Percentiles rank a stretch among this genome's conserved stretches.
Evolutionary conservation across 2,888 invertebrate species (phyloP).

Genomic region (Pardosa pseudoannulata): DNA sequence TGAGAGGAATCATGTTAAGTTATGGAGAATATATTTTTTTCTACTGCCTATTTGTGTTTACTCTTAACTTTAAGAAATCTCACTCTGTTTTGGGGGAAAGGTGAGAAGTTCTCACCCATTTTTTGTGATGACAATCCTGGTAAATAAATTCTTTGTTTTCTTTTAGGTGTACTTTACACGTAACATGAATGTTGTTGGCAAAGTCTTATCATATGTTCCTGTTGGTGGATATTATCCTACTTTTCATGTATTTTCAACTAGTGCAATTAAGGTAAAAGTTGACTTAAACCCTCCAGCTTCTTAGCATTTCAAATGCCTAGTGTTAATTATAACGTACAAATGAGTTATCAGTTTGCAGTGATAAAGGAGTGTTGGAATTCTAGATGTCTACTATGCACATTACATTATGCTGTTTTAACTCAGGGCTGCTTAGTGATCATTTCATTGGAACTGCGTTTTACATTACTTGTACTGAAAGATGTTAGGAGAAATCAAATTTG

Average conservation of each 20-base stretch:
- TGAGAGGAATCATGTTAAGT: too few species aligned
- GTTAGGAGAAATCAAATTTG: too few species aligned
- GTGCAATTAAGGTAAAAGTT: slow-evolving; percentile 52
- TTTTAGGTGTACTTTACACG: slow-evolving; percentile 63
- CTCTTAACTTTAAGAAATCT: too few species aligned
- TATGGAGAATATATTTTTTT: too few species aligned
- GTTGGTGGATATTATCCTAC: slow-evolving; percentile 67
- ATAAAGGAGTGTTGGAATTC: not conserved
- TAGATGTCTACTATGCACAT: not conserved
- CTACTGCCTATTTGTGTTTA: too few species aligned
- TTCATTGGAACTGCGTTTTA: not conserved
- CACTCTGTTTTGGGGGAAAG: too few species aligned
- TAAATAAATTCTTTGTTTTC: not conserved
- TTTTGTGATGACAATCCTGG: too few species aligned
- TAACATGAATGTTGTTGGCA: slow-evolving; percentile 64
- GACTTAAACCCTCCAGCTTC: slow-evolving; percentile 60
- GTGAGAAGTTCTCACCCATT: too few species aligned
- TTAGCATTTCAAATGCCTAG: slow-evolving; percentile 14
- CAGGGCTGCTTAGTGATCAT: not conserved
- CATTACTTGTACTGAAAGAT: too few species aligned
- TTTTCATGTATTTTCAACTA: slow-evolving; percentile 50
- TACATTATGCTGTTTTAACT: not conserved
- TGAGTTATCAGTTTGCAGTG: not conserved
- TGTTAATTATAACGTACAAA: too few species aligned
- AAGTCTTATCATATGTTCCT: slow-evolving; percentile 57